Percentiles rank a stretch among this genome's conserved stretches.
phyloP scores from a whole-genome alignment of 2,113 vertebrate genomes.

The Myrmophylax atrothorax region DNA sequence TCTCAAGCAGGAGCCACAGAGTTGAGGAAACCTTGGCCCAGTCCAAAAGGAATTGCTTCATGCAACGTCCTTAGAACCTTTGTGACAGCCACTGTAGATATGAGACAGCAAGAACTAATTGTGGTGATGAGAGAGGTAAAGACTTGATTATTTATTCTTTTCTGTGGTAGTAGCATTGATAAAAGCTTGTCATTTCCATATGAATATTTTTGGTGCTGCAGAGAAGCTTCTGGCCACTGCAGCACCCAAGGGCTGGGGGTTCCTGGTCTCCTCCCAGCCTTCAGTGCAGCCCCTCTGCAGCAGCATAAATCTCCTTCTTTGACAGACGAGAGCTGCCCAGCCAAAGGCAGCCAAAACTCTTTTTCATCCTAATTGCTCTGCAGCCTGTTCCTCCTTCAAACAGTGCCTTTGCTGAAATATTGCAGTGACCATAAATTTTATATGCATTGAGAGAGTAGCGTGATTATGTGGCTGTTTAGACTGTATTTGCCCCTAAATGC shows the following conservation, averaged over 20 bases:
- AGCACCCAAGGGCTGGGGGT: background rate
- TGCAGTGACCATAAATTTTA: background rate
- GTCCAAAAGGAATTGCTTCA: background rate
- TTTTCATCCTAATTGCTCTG: constrained; percentile 9
- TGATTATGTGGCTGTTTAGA: background rate
- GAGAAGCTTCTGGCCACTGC: background rate
- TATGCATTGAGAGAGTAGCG: background rate
- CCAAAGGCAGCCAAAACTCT: background rate
- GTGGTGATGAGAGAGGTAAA: background rate
- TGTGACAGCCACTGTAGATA: background rate
- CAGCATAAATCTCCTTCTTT: background rate
- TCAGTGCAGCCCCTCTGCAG: background rate
- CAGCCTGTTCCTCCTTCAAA: background rate
- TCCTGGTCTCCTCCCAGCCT: background rate
- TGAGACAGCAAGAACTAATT: too few relatives aligned
- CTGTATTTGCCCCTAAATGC: background rate
- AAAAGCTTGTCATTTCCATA: background rate
- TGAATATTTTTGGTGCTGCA: background rate
- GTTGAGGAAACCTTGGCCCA: background rate
- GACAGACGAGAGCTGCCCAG: background rate
- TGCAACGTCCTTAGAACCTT: background rate
- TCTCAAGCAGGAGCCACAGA: background rate
- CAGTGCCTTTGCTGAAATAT: constrained; percentile 1
- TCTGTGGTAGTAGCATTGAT: fast-evolving
- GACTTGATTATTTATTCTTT: background rate